Evolutionary conservation across 2,888 invertebrate species (phyloP), one percentile per base, ranked within the genome.

Genomic region (Auanema sp.): DNA sequence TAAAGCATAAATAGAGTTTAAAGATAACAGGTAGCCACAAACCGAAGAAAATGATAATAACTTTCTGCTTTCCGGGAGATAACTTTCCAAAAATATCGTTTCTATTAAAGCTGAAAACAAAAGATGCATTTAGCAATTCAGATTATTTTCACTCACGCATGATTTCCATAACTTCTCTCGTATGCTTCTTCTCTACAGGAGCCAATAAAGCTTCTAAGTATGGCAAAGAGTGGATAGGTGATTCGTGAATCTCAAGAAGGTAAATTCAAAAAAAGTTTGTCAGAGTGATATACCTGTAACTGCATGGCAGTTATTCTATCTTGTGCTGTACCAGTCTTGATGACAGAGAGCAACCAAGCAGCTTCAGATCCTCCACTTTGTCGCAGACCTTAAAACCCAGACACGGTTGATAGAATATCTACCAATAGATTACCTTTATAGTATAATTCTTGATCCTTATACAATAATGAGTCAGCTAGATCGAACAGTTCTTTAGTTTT

Each of bases 251-350:
- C 61, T 69, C 24, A 24, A 66, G 57, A 10, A 51, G 50, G n/a
- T 40, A 18, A 51, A 12, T 18, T 11, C 8, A 18, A 12, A 12
- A 42, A 12, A 5, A 33, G 33, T 33, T 8, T 33, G 8, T 8
- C 8, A 33, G 4, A 53, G 8, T 90, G 91, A 83, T 90, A 90
- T 16, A 91, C 86, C 24, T 90, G 86, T 24, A 94, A 87, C 6
- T 90, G 90, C 64, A 90, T 89, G 0, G 93, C 93, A 2, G 93
- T 92, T 64, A 92, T 89, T 86, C 90, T 91, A 85, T 94, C 94
- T 0, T 90, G 89, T 0, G 90, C 88, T 0, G 93, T 92, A 70
- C 94, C 94, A 75, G 90, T 90, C 12, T 89, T 87, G 74, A 92
- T 86, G 11, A 93, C 89, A 1, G 90, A 90, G 75, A 89, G 88